Evolutionary conservation across 2,888 invertebrate genomes (phyloP).

Genomic region (Geotrupes spiniger): DNA sequence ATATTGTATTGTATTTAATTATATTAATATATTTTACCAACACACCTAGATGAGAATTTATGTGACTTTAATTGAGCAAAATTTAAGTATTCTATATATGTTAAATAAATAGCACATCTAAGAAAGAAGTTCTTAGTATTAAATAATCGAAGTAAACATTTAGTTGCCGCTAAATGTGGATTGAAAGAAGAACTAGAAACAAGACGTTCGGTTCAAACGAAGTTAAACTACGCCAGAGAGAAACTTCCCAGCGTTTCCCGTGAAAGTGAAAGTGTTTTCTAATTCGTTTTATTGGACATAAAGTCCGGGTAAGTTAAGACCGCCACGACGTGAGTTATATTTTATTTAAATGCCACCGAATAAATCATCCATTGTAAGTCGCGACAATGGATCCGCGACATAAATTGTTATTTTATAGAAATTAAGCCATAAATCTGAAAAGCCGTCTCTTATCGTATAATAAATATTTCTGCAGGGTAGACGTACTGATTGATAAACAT

Average conservation of each 20-base stretch:
- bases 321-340: neutral
- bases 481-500: conserved; percentile 31
- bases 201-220: neutral
- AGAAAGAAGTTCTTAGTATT: neutral
- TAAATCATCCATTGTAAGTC: conserved; percentile 4
- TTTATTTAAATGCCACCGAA: conserved; percentile 1
- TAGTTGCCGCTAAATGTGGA: neutral
- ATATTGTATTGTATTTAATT: too few relatives aligned
- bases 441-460: conserved; percentile 18
- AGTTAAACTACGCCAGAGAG: too few relatives aligned
- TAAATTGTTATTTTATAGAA: neutral
- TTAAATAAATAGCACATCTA: too few relatives aligned
- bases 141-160: neutral
- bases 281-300: neutral
- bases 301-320: neutral
- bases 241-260: too few relatives aligned
- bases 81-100: too few relatives aligned
- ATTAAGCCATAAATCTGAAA: conserved; percentile 3
- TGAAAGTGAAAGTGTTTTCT: conserved; percentile 2
- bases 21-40: too few relatives aligned
- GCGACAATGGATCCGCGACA: conserved; percentile 1
- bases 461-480: conserved; percentile 25
- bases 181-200: neutral
- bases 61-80: too few relatives aligned
- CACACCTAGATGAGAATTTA: too few relatives aligned